A percentile compares a stretch with the other conserved stretches of the same genome.
These are phyloP conservation scores for Theristicus caerulescens DNA, from an alignment of 2,113 vertebrate genomes.

Conservation along the genomic window DNA sequence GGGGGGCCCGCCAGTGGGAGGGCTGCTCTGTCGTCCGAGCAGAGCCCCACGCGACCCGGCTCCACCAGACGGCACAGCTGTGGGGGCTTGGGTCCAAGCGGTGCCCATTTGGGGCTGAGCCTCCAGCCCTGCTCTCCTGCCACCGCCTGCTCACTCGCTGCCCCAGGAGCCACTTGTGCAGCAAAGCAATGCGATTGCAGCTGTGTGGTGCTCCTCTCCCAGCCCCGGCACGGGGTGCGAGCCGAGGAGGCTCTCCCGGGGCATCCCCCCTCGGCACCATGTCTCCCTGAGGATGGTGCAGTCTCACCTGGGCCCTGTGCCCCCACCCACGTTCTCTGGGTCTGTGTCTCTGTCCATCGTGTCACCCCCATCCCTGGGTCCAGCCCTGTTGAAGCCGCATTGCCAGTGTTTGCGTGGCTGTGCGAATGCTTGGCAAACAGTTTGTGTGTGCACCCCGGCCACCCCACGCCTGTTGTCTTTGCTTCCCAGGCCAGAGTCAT, in stretches of 20 bases:
- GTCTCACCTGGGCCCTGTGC: neutral
- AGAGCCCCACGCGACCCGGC: rapidly evolving
- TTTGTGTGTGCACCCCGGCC: rapidly evolving
- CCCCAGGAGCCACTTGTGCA: neutral
- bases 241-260: neutral
- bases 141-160: rapidly evolving
- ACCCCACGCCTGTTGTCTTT: rapidly evolving
- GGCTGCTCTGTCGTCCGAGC: rapidly evolving
- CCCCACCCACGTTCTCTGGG: rapidly evolving
- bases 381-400: neutral
- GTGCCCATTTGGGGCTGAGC: neutral
- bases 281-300: rapidly evolving
- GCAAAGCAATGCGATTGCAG: too few species aligned
- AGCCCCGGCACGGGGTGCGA: rapidly evolving
- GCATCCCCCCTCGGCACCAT: neutral
- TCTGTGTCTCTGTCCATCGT: rapidly evolving
- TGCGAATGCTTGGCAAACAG: too few species aligned
- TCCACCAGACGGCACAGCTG: rapidly evolving
- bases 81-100: neutral
- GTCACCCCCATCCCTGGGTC: rapidly evolving
- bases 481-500: neutral
- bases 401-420: rapidly evolving
- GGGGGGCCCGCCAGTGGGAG: rapidly evolving
- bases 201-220: neutral
- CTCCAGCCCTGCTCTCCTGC: neutral